Base-by-base conservation (phyloP, 2,888 invertebrate species). In the Neoaliturus tenellus region DNA sequence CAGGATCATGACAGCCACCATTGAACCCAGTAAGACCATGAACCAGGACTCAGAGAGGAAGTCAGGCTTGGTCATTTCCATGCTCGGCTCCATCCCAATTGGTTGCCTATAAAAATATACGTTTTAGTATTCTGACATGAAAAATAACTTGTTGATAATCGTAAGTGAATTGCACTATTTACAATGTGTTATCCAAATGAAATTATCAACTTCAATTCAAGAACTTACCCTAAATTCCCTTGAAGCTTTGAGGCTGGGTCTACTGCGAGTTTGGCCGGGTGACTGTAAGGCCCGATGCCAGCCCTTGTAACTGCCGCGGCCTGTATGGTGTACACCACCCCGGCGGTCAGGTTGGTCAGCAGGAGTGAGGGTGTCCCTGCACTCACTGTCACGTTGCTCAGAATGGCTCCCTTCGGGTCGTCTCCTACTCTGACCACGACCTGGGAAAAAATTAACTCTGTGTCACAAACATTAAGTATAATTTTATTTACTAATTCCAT, bases 31-130 rank as follows among this genome's bases (percentile, higher is more conserved):
- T 87, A 96, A 92, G 86, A 96, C 95, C 91, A 97, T 96, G 92
- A 98, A 97, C 97, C 97, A 97, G 80, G 96, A 95, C 92, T 97
- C 96, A 87, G 95, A 95, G 88, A 96, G 93, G 89, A 96, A 95
- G 90, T 96, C 95, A 39, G 73, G 58, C 88, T 95, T 94, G 87
- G 87, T 85, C 23, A 86, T 85, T 4, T 86, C 86, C 17, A 87
- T 62, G 23, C 86, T 86, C 5, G 86, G 87, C 44, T 86, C 84
- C 62, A 86, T 86, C 2, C 86, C 87, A 12, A 87, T 83, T 25
- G 86, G 86, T 83, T 87, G 87, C 39, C 87, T 86, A 83, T 67
- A 75, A 85, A 12, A 10, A 39, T 8, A 39, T 39, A 39, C 12
- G 12, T 39, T 39, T 39, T 39, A 39, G 39, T 39, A n/a, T n/a